phyloP scores from a whole-genome alignment of 2,797 vertebrate genomes.

The Aplochiton taeniatus region DNA sequence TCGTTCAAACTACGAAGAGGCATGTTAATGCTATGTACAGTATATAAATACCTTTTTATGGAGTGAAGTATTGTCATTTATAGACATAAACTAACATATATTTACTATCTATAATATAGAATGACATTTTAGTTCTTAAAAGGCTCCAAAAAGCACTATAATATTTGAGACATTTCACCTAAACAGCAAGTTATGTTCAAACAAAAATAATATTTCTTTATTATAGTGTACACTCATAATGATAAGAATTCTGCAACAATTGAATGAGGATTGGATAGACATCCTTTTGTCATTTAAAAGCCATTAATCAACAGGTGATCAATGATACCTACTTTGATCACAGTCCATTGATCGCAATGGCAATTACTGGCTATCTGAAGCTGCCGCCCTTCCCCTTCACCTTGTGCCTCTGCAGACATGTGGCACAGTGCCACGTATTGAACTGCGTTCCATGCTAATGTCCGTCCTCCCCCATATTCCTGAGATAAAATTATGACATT shows the following conservation, averaged over 20 bases:
- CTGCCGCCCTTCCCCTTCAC: slow-evolving; percentile 38
- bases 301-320: slow-evolving; percentile 43
- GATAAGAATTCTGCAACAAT: background rate
- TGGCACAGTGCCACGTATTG: slow-evolving; percentile 38
- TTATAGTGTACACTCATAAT: background rate
- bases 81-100: too few species aligned
- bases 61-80: background rate
- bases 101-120: too few species aligned
- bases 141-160: too few species aligned
- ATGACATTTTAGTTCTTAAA: too few species aligned
- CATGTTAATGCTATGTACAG: too few species aligned
- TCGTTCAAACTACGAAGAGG: too few species aligned
- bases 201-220: background rate
- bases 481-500: slow-evolving; percentile 36
- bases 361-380: slow-evolving; percentile 37
- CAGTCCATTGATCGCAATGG: slow-evolving; percentile 33
- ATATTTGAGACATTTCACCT: too few species aligned
- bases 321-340: slow-evolving; percentile 28
- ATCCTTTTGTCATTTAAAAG: slow-evolving; percentile 5
- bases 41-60: background rate
- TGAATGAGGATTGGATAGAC: background rate
- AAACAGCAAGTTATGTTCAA: slow-evolving; percentile 13
- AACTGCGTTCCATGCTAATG: slow-evolving; percentile 36
- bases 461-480: slow-evolving; percentile 10
- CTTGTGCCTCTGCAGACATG: slow-evolving; percentile 40